Evolutionary conservation across 2,888 invertebrate species (phyloP).

Genomic region (Scaptomyza parva): DNA sequence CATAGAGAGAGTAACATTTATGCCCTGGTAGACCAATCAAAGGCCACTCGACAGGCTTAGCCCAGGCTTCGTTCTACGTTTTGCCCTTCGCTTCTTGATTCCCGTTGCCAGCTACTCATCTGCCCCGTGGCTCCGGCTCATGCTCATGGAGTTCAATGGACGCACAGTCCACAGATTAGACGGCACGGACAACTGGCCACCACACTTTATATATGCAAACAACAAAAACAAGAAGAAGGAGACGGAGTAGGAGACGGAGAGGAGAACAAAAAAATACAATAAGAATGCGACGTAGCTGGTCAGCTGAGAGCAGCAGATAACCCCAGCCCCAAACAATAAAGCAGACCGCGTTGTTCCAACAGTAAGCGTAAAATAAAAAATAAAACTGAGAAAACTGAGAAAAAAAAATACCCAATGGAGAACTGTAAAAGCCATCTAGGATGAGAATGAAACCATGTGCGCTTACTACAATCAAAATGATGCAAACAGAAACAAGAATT

Average conservation of each 20-base stretch:
- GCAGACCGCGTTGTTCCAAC: constrained; percentile 30
- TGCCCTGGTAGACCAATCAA: constrained; percentile 42
- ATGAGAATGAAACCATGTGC: constrained; percentile 7
- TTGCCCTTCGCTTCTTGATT: neutral
- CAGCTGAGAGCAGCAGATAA: constrained; percentile 36
- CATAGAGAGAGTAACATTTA: constrained; percentile 2
- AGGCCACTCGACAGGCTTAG: constrained; percentile 47
- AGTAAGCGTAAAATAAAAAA: constrained; percentile 8
- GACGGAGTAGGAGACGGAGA: neutral
- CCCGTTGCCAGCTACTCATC: neutral
- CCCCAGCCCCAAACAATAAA: constrained; percentile 22
- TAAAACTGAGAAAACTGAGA: neutral
- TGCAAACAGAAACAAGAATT: constrained; percentile 8
- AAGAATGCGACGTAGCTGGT: constrained; percentile 31
- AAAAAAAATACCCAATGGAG: constrained; percentile 10
- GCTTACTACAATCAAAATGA: constrained; percentile 3
- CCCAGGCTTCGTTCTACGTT: constrained; percentile 13
- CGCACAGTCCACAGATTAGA: constrained; percentile 70
- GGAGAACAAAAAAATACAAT: constrained; percentile 18
- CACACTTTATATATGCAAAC: constrained; percentile 51
- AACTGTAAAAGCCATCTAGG: constrained; percentile 3
- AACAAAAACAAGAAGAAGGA: constrained; percentile 13
- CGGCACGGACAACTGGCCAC: constrained; percentile 39
- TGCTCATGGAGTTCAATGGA: constrained; percentile 44
- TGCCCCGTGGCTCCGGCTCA: neutral